Conservation (phyloP, 2,113 vertebrate species). For the Amazona guildingii region DNA sequence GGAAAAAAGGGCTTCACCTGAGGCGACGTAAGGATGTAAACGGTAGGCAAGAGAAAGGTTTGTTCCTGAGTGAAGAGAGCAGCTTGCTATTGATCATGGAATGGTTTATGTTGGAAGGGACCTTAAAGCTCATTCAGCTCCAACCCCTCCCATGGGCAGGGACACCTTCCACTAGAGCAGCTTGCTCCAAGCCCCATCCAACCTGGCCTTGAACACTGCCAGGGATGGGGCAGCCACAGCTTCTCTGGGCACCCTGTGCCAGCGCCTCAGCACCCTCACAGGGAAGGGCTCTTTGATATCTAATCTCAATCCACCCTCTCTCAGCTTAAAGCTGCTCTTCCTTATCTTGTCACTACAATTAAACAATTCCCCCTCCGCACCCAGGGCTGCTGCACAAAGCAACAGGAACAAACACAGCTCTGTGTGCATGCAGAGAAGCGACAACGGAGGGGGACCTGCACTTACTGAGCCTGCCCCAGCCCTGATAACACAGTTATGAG, state of each 20-base stretch:
- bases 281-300: no score
- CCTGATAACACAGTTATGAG: background rate
- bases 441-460: background rate
- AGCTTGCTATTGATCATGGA: background rate
- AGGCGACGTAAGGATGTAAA: background rate
- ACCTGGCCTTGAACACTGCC: background rate
- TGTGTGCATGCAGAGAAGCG: background rate
- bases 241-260: no score
- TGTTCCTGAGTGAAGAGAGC: background rate
- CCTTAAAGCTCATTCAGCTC: background rate
- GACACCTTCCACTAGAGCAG: background rate
- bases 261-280: background rate
- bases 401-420: background rate
- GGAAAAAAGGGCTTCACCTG: background rate
- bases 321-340: background rate
- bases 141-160: background rate
- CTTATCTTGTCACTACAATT: background rate
- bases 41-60: background rate
- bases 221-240: background rate
- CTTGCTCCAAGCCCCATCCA: background rate
- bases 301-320: background rate
- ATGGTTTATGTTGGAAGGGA: background rate
- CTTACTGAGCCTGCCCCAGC: background rate
- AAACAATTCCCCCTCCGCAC: background rate
- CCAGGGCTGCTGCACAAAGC: rapidly evolving